phyloP scores from a whole-genome alignment of 2,797 vertebrate genomes.

The Nasua narica region DNA sequence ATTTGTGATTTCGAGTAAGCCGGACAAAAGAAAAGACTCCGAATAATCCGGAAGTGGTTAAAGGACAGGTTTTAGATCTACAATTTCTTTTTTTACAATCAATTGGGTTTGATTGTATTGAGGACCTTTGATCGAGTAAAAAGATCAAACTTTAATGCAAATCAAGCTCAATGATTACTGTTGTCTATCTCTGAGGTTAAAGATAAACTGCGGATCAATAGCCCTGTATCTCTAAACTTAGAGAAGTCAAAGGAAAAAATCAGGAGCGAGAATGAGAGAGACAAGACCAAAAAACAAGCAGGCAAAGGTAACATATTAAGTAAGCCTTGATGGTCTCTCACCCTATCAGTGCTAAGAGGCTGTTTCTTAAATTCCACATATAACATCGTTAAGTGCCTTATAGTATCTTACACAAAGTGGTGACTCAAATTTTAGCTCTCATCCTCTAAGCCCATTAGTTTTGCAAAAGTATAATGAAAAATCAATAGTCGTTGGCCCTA shows the following conservation, averaged over 20 bases:
- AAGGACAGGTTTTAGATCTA: background rate
- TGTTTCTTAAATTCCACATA: background rate
- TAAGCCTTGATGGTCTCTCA: conserved; percentile 28
- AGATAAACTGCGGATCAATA: conserved; percentile 42
- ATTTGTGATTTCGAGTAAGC: background rate
- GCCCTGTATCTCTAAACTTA: conserved; percentile 1
- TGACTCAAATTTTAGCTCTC: conserved; percentile 13
- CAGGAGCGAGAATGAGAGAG: background rate
- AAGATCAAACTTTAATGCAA: conserved; percentile 35
- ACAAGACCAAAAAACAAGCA: background rate
- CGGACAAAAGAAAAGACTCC: background rate
- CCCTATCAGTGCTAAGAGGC: background rate
- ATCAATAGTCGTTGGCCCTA: background rate
- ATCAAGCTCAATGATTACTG: background rate
- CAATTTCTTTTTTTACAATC: conserved; percentile 25
- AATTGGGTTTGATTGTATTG: conserved; percentile 21
- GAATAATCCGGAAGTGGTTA: background rate
- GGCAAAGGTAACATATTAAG: conserved; percentile 1
- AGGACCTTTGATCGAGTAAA: background rate
- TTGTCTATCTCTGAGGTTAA: background rate
- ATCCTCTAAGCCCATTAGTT: conserved; percentile 28
- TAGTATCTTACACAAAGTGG: conserved; percentile 13
- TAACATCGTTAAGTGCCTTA: background rate
- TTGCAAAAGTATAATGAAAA: conserved; percentile 46
- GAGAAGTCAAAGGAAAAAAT: conserved; percentile 5